phyloP scores from a whole-genome alignment of 2,113 vertebrate genomes.

The Cariama cristata region DNA sequence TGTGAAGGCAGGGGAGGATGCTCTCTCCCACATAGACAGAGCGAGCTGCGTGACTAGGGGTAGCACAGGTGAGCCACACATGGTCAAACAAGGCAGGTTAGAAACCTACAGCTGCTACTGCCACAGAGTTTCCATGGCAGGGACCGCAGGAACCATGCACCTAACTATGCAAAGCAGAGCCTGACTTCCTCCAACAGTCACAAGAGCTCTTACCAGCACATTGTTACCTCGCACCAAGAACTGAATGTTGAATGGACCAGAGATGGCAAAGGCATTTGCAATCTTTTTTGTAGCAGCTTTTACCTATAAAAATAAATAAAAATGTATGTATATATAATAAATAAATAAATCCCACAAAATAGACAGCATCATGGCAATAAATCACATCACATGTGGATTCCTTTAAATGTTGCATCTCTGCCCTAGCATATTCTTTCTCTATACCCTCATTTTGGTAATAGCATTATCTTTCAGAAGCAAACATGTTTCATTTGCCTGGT shows the following conservation, averaged over 20 bases:
- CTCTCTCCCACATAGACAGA: not conserved
- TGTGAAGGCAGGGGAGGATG: not conserved
- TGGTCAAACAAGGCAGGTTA: not conserved
- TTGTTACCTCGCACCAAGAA: constrained; percentile 93
- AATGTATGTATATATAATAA: not conserved
- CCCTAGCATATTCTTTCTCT: not conserved
- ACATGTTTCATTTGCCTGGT: not conserved
- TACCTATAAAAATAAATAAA: constrained; percentile 75
- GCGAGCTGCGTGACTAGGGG: not conserved
- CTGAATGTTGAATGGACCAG: constrained; percentile 94
- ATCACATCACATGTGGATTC: not conserved
- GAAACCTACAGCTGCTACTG: not conserved
- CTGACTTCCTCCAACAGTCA: not conserved
- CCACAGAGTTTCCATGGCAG: not conserved
- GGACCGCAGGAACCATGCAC: not conserved
- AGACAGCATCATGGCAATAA: not conserved
- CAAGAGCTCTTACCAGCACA: constrained; percentile 86
- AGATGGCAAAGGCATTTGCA: constrained; percentile 91
- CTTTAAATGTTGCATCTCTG: not conserved
- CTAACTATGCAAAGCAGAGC: not conserved
- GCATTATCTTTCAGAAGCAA: not conserved
- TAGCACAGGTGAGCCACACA: not conserved
- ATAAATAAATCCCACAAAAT: not conserved
- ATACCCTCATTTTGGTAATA: not conserved
- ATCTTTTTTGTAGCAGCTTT: constrained; percentile 91